A percentile compares a stretch with the other conserved stretches of the same genome.
Evolutionary conservation across 2,797 vertebrate species (phyloP).

Genomic region (Platalea minor): DNA sequence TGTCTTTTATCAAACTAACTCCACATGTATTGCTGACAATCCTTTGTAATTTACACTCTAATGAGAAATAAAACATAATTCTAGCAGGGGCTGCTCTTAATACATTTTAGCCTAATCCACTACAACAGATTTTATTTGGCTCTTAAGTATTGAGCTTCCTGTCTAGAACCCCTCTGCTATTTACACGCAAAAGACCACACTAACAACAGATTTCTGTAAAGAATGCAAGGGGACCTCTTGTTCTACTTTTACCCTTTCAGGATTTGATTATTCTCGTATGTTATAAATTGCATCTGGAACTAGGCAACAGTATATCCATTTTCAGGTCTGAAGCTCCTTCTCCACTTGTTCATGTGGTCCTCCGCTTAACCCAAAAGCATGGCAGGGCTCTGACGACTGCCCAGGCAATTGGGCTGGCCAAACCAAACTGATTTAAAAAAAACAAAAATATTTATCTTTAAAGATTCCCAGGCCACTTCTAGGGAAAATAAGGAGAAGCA

Average conservation of each 20-base stretch:
- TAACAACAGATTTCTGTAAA: background rate
- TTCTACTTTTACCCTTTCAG: slow-evolving; percentile 12
- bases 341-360: background rate
- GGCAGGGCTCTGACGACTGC: background rate
- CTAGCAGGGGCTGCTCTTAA: slow-evolving; percentile 1
- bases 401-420: background rate
- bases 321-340: background rate
- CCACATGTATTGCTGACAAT: slow-evolving; percentile 16
- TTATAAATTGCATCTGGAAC: background rate
- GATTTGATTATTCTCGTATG: slow-evolving; percentile 4
- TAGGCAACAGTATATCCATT: background rate
- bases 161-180: background rate
- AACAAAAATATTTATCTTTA: background rate
- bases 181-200: background rate
- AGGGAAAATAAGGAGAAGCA: background rate
- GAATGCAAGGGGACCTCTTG: background rate
- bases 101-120: slow-evolving; percentile 3
- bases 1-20: slow-evolving; percentile 45
- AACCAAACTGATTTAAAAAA: background rate
- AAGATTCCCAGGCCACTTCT: background rate
- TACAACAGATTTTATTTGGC: slow-evolving; percentile 27
- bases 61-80: slow-evolving; percentile 43
- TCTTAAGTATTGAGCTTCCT: slow-evolving; percentile 10
- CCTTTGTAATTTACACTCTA: slow-evolving; percentile 21
- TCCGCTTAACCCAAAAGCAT: background rate